Evolutionary conservation across 2,113 vertebrate species (phyloP).

Genomic region (Sarotherodon lohbergeri): DNA sequence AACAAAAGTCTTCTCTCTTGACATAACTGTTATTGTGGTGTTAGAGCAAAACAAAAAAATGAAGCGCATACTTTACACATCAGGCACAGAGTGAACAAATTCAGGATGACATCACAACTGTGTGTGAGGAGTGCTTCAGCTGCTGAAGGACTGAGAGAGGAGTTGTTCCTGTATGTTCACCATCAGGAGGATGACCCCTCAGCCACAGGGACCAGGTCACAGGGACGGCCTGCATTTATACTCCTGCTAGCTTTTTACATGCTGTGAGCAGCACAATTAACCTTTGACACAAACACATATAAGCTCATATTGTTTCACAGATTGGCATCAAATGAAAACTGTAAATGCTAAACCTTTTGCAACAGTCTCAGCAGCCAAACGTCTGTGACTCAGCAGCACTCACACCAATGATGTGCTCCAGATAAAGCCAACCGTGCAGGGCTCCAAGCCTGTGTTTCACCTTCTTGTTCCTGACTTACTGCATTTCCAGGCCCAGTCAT

Average conservation of each 20-base stretch:
- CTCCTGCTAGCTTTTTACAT: not conserved
- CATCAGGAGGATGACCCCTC: not conserved
- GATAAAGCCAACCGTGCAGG: not conserved
- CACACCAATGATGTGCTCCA: not conserved
- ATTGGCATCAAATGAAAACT: not conserved
- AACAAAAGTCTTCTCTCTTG: not conserved
- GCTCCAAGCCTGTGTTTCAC: not conserved
- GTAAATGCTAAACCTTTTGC: not conserved
- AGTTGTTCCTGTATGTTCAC: not conserved
- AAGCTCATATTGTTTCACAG: not conserved
- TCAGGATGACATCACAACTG: not conserved
- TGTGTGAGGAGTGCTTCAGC: not conserved
- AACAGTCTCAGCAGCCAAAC: not conserved
- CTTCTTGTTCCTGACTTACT: not conserved
- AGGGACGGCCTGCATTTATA: not conserved
- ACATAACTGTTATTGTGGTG: not conserved
- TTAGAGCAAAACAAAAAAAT: fast-evolving
- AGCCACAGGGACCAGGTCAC: fast-evolving
- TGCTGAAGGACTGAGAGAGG: not conserved
- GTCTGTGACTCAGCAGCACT: constrained; percentile 25
- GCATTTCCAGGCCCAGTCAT: not conserved
- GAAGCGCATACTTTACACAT: fast-evolving
- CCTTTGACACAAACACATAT: not conserved
- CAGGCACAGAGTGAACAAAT: not conserved
- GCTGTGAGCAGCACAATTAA: not conserved